A percentile compares a stretch with the other conserved stretches of the same genome.
Conservation (phyloP, 1,140 invertebrate species). For the Pseudomyrmex sp. region DNA sequence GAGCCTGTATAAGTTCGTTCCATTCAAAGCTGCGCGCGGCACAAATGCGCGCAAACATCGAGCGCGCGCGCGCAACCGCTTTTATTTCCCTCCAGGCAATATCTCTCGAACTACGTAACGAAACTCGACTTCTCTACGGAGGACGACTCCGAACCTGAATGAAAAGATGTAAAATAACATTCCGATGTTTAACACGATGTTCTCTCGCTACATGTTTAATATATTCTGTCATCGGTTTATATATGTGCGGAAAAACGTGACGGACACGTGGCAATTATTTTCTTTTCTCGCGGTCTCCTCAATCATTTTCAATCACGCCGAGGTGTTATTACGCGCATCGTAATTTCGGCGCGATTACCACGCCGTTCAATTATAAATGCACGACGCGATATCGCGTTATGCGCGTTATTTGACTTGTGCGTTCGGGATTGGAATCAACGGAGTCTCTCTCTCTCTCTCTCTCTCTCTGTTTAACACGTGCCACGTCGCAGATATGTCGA, state of each 20-base stretch:
- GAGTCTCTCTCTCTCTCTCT: neutral
- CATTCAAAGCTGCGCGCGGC: conserved; percentile 15
- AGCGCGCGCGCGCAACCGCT: neutral
- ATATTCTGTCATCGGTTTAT: neutral
- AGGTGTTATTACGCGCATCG: conserved; percentile 22
- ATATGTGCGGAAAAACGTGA: neutral
- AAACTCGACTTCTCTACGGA: neutral
- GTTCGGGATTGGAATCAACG: conserved; percentile 40
- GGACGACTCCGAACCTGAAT: conserved; percentile 10
- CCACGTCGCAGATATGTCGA: conserved; percentile 32
- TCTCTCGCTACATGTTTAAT: neutral
- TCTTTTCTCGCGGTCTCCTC: neutral
- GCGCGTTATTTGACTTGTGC: conserved; percentile 33
- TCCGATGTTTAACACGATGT: neutral
- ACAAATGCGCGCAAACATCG: neutral
- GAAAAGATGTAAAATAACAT: neutral
- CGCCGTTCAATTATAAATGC: conserved; percentile 34
- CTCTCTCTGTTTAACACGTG: conserved; percentile 5
- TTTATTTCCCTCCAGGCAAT: conserved; percentile 13
- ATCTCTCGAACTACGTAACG: conserved; percentile 6
- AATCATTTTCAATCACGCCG: conserved; percentile 25
- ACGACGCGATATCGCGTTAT: conserved; percentile 33
- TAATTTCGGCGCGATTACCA: conserved; percentile 36
- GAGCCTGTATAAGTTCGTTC: conserved; percentile 13
- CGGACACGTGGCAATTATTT: no score